These are phyloP conservation scores for Pseudopipra pipra DNA, from an alignment of 2,113 vertebrate genomes.

Conservation along the genomic window DNA sequence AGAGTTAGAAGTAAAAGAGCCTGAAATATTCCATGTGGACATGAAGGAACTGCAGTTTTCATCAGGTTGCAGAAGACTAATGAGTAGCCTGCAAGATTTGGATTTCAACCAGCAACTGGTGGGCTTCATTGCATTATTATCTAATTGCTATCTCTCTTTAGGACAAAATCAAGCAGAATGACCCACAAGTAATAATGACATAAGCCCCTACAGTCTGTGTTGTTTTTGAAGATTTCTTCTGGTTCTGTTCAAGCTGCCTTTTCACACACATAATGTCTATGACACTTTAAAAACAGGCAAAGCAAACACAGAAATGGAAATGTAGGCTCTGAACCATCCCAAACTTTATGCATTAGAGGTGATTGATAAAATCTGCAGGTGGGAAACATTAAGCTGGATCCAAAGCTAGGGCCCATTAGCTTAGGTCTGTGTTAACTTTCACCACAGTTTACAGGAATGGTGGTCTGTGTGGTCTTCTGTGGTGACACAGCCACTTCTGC, in stretches of 20 bases:
- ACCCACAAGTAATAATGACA: not conserved
- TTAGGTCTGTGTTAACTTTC: not conserved
- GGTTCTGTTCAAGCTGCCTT: not conserved
- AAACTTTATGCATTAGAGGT: not conserved
- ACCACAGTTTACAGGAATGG: not conserved
- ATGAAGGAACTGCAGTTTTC: not conserved
- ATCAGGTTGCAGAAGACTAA: not conserved
- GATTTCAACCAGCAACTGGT: not conserved
- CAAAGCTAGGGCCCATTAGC: not conserved
- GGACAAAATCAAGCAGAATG: not conserved
- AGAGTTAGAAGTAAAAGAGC: not conserved
- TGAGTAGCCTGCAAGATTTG: not conserved
- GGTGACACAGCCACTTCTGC: not conserved
- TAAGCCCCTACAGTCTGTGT: not conserved
- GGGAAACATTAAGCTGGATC: not conserved
- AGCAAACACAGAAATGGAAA: not conserved
- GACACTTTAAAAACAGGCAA: not conserved
- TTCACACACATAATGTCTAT: accelerated
- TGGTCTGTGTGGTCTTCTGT: not conserved
- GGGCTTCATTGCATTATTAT: not conserved
- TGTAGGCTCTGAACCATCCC: not conserved
- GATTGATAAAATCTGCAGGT: not conserved
- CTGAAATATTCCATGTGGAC: not conserved
- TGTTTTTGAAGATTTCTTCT: not conserved
- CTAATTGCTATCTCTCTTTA: not conserved